Evolutionary conservation across 2,113 vertebrate genomes (phyloP), one percentile per base, ranked within the genome.

Genomic region (Microcebus lehilahytsara): DNA sequence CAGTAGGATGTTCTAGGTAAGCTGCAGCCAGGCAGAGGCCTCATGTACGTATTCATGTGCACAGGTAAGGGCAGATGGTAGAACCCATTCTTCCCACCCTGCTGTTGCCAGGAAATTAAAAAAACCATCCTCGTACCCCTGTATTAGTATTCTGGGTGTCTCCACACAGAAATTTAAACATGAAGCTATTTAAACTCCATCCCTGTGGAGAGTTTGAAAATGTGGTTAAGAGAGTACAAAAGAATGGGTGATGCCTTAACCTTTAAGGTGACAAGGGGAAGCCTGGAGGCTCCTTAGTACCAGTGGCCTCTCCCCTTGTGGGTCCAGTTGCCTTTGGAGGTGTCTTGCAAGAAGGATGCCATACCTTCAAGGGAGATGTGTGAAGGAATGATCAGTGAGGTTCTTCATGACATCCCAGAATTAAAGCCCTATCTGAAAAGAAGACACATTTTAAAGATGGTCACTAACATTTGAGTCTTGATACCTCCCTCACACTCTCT

Each of bases 361-460:
- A 51, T 42, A 67, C 6, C 34, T 40, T 81, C 51, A 71, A 13
- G 32, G 32, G 62, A 49, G 25, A 40, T 9, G 19, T 56, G 9
- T 8, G 40, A 56, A 51, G 80, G 74, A 71, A 42, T 42, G 3
- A 30, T n/a, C 51, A 34, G 8, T 77, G n/a, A 8, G 6, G 4
- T 84, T 85, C 27, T 56, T 49, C 49, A 81, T 80, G 23, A 23
- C 46, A 11, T 42, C n/a, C 19, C 32, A 34, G 53, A 40, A 62
- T n/a, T 8, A 64, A 89, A 64, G 7, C 22, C 40, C 30, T 56
- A 10, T 56, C 40, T 58, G 51, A 81, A 69, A 83, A 83, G 32
- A 93, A 81, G 42, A 46, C 40, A 62, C 32, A 69, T 67, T 85
- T 89, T 27, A 32, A 84, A 94, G 27, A 85, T 37, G 17, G 37